These are phyloP conservation scores for cattle (Bos taurus) DNA, from an alignment of 2,113 vertebrate genomes.

Conservation along the genomic window DNA sequence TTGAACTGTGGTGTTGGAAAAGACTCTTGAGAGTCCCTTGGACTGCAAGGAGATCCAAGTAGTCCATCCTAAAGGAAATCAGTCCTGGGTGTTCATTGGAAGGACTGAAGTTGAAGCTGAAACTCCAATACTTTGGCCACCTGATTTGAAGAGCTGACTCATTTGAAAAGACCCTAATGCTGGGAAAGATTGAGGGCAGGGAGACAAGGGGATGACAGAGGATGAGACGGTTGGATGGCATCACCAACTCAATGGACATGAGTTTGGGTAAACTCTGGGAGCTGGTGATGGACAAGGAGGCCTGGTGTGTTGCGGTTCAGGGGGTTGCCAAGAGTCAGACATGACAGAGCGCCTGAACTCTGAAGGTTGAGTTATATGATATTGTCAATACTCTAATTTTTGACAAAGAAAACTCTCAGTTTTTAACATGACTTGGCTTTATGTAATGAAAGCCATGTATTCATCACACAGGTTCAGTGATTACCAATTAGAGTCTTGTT, in stretches of 20 bases:
- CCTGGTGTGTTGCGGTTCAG: fast-evolving
- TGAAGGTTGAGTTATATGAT: not conserved
- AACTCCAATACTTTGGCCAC: no score
- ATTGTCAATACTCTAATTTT: not conserved
- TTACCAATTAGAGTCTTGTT: not conserved
- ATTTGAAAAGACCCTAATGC: no score
- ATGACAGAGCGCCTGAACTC: not conserved
- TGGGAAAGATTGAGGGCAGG: no score
- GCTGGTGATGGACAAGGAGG: not conserved
- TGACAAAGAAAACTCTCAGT: not conserved
- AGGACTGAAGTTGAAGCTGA: no score
- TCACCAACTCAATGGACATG: not conserved
- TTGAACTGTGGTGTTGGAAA: no score
- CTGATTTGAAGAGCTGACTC: no score
- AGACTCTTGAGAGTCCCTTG: no score
- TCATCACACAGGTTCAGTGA: not conserved
- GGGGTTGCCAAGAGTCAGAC: no score
- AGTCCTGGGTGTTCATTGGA: no score
- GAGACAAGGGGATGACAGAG: not conserved
- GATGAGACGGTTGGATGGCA: not conserved
- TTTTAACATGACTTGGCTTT: not conserved
- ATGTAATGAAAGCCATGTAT: not conserved
- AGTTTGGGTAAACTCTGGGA: not conserved
- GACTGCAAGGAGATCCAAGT: no score
- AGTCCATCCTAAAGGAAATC: no score